Conservation (phyloP, 2,113 vertebrate genomes). For the Ceuthmochares aereus region DNA sequence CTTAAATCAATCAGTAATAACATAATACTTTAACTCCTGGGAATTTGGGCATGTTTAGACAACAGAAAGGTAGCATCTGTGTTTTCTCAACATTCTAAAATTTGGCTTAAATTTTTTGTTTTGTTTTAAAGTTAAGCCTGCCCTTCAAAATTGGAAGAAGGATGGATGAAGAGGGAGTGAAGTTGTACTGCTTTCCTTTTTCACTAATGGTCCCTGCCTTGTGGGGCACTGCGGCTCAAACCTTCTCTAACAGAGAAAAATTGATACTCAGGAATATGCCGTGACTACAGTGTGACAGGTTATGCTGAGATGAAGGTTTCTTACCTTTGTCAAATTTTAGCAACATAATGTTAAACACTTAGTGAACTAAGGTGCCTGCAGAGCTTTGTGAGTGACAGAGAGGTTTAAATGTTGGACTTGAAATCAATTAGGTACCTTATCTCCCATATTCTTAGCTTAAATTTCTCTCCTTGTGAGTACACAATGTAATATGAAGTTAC, state of each 20-base stretch:
- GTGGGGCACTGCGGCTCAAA: accelerated
- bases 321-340: neutral
- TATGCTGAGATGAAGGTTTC: neutral
- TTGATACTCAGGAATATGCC: neutral
- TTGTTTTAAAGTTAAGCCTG: neutral
- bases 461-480: neutral
- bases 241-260: neutral
- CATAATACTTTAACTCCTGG: neutral
- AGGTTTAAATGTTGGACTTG: neutral
- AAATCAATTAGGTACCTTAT: neutral
- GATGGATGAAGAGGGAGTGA: neutral
- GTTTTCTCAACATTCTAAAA: neutral
- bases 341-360: neutral
- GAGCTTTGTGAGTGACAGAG: neutral
- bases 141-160: neutral
- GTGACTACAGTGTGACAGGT: neutral
- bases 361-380: neutral
- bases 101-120: neutral
- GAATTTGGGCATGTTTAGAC: neutral
- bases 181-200: neutral
- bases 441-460: neutral
- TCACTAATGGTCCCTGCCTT: neutral
- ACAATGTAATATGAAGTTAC: neutral
- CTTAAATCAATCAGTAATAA: neutral
- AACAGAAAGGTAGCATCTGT: neutral